Evolutionary conservation across 2,888 invertebrate genomes (phyloP).

Genomic region (Crocallis elinguaria): DNA sequence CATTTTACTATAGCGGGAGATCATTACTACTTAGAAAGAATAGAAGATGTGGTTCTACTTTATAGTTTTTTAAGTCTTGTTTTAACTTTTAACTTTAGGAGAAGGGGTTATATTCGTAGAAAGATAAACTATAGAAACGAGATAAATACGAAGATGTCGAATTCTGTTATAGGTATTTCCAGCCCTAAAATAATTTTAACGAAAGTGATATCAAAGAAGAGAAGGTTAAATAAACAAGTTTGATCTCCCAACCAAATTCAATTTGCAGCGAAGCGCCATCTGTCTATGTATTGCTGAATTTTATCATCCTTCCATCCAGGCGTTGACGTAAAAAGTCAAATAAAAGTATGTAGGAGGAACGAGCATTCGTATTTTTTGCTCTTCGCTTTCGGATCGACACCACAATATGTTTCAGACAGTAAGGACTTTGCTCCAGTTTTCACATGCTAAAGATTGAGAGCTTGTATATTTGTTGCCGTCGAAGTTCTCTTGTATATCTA

Average conservation of each 20-base stretch:
- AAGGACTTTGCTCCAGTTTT: not conserved
- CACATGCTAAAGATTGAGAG: not conserved
- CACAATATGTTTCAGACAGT: not conserved
- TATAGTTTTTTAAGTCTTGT: no score
- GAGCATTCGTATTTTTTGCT: conserved; percentile 36
- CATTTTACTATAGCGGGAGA: no score
- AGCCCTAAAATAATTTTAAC: conserved; percentile 20
- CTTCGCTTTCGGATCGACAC: not conserved
- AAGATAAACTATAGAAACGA: not conserved
- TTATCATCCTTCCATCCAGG: conserved; percentile 42
- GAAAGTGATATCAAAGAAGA: conserved; percentile 39
- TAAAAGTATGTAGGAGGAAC: conserved; percentile 40
- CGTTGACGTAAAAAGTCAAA: conserved; percentile 46
- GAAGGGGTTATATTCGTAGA: no score
- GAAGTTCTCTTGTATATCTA: no score
- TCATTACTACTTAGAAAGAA: no score
- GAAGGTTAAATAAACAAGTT: conserved; percentile 33
- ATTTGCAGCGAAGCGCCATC: conserved; percentile 47
- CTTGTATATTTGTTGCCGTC: no score
- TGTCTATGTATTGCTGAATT: conserved; percentile 48
- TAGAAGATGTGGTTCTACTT: no score
- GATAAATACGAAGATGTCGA: no score
- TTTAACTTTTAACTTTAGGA: no score
- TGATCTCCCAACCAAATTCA: conserved; percentile 43
- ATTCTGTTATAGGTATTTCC: no score